Conservation (phyloP, 2,113 vertebrate genomes). For the Cyanistes caeruleus region DNA sequence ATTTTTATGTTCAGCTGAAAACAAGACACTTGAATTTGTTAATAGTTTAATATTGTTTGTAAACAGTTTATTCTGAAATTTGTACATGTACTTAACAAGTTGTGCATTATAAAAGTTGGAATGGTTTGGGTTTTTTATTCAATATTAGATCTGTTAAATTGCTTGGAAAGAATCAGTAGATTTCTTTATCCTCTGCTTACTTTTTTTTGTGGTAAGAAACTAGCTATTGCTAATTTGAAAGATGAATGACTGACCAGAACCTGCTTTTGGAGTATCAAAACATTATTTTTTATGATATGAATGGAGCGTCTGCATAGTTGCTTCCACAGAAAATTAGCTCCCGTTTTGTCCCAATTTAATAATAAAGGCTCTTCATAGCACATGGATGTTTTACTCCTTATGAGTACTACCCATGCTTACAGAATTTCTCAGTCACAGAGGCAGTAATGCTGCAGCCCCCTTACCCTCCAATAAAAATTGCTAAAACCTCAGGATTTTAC, state of each 20-base stretch:
- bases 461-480: not conserved
- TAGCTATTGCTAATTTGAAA: not conserved
- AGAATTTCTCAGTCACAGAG: not conserved
- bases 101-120: not conserved
- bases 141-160: not conserved
- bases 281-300: not conserved
- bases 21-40: not conserved
- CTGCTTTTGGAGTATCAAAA: not conserved
- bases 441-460: not conserved
- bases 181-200: not conserved
- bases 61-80: slow-evolving; percentile 21
- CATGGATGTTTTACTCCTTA: not conserved
- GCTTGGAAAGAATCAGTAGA: not conserved
- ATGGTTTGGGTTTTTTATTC: not conserved
- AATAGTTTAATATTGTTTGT: slow-evolving; percentile 9
- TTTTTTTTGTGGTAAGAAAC: not conserved
- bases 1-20: not conserved
- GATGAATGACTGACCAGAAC: not conserved
- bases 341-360: not conserved
- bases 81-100: not conserved
- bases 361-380: not conserved
- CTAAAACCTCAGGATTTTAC: not conserved
- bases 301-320: not conserved
- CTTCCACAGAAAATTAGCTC: not conserved
- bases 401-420: not conserved